A percentile compares a stretch with the other conserved stretches of the same genome.
phyloP scores from a whole-genome alignment of 2,113 vertebrate species.

The Grus americana region DNA sequence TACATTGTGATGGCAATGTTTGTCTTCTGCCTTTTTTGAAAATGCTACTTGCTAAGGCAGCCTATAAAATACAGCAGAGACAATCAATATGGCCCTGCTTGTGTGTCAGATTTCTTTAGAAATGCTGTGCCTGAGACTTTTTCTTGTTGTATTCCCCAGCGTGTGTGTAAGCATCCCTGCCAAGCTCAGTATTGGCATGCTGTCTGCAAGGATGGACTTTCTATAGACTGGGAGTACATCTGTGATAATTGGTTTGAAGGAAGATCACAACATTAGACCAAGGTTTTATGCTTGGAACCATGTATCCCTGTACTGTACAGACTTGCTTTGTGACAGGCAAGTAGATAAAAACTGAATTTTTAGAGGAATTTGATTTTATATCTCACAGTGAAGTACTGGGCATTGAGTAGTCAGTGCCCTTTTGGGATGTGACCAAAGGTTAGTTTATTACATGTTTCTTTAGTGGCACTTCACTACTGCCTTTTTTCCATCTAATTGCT shows the following conservation, averaged over 20 bases:
- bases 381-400: not conserved
- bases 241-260: not conserved
- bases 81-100: not conserved
- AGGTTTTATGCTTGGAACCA: not conserved
- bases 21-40: not conserved
- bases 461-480: not conserved
- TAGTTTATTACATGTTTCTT: not conserved
- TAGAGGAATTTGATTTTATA: not conserved
- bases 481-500: not conserved
- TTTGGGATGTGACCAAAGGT: not conserved
- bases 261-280: not conserved
- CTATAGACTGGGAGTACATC: not conserved
- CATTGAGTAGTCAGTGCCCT: not conserved
- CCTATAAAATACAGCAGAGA: not conserved
- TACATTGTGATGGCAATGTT: not conserved
- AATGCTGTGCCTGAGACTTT: not conserved
- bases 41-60: not conserved
- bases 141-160: not conserved
- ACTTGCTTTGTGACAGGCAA: not conserved
- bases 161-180: not conserved
- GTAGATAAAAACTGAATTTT: not conserved
- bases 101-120: not conserved
- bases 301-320: not conserved
- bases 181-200: not conserved
- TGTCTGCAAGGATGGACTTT: not conserved